Conservation (phyloP, 2,113 vertebrate genomes). For the Hydrolagus affinis region DNA sequence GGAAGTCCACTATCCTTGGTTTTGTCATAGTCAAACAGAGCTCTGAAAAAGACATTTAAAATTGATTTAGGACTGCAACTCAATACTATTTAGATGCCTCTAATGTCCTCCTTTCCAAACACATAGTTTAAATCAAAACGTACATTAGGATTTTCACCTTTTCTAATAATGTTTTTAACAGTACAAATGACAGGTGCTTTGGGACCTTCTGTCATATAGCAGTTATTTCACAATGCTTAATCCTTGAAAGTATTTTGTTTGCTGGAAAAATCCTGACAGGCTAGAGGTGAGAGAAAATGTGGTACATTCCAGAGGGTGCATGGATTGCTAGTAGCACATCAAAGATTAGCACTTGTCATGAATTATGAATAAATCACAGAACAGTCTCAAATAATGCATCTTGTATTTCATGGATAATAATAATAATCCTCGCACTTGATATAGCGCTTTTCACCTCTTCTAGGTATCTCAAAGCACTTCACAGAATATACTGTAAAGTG, state of each 20-base stretch:
- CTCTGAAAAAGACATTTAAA: slow-evolving; percentile 53
- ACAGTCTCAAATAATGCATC: too few species aligned
- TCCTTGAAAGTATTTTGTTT: not conserved
- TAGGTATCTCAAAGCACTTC: too few species aligned
- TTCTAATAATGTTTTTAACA: not conserved
- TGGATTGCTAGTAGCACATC: not conserved
- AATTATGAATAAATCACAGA: not conserved
- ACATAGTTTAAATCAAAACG: not conserved
- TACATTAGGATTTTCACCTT: not conserved
- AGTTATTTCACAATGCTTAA: not conserved
- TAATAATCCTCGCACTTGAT: too few species aligned
- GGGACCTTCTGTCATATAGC: not conserved
- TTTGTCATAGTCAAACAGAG: slow-evolving; percentile 92
- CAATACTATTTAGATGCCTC: not conserved
- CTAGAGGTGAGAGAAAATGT: not conserved
- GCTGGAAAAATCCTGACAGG: not conserved
- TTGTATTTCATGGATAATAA: too few species aligned
- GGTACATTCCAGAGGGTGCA: not conserved
- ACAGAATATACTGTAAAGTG: too few species aligned
- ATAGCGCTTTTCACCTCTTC: too few species aligned
- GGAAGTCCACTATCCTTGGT: slow-evolving; percentile 91
- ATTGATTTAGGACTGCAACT: not conserved
- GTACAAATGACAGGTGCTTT: not conserved
- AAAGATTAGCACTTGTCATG: not conserved
- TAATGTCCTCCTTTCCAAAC: not conserved